Evolutionary conservation across 2,797 vertebrate species (phyloP), one percentile per base, ranked within the genome.

Genomic region (Cyclura pinguis): DNA sequence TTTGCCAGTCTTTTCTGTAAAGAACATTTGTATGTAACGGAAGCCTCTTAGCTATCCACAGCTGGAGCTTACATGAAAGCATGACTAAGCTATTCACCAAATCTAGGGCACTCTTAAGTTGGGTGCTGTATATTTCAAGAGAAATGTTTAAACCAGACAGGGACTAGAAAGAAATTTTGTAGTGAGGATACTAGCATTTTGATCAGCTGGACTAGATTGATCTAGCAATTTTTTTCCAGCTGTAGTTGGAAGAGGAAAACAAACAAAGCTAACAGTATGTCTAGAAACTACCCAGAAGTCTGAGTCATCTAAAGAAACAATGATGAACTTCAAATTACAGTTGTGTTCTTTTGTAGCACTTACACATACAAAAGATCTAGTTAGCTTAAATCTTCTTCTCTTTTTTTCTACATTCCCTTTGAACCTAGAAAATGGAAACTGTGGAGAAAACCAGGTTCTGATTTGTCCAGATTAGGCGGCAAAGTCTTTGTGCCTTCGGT

Each of bases 141-240:
- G 73, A 87, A 80, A 24, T 87, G 93, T 94, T 69, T 32, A 88
- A 90, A 90, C 76, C 81, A 90, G 91, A 59, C 87, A 93, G 88
- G 80, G 20, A 92, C 82, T 38, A 67, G 38, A 64, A 90, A 76
- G 67, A 5, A 82, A 82, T 74, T 82, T 10, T 52, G 38, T 69
- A 86, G 13, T 20, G 20, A 90, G 35, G 27, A 47, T 80, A 35
- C n/a, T 80, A 38, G 32, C n/a, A 29, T 74, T 80, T 74, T 38
- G 77, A 47, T 74, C 14, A 80, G 29, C 5, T 80, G 27, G 22
- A 35, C 84, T 89, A 16, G 1, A 29, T 80, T 94, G 95, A 92
- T 42, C 89, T 78, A 22, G 67, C 0, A 87, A 89, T 84, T 80
- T 81, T 35, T 52, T 92, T 72, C 86, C 87, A 88, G 74, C 76